Base-by-base conservation (phyloP, 2,797 vertebrate species). In the Diceros bicornis region DNA sequence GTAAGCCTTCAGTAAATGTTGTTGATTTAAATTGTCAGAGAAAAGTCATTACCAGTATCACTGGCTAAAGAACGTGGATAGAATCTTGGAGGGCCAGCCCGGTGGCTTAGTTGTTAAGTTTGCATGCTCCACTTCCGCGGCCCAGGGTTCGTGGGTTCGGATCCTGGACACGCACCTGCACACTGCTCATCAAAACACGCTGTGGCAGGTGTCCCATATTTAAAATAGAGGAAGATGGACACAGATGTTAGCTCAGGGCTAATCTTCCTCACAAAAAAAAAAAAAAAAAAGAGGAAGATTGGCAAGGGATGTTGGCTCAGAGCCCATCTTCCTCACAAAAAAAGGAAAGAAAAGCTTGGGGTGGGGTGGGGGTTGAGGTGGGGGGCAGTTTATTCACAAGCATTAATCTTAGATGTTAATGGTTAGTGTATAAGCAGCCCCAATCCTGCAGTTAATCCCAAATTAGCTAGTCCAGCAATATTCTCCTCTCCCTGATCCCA, bases 21-120 rank as follows among this genome's bases (percentile, higher is more conserved):
- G 47, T 62, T 74, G n/a, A 96, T 83, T 68, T 93, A 94, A 78
- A 29, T 34, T 17, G 18, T 69, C 71, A 91, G 72, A 79, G 71
- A 92, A 78, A 91, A 61, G 41, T 85, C 57, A 77, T 32, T 34
- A 32, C 25, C 34, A 84, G 16, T 55, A 29, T 52, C 25, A 37
- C 29, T 79, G 77, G 64, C 64, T 72, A 68, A 85, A n/a, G 32
- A 18, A 90, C 68, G 34, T 37, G 9, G 17, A 16, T 47, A 66
- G 29, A 41, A 91, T 32, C 11, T 79, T 62, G 37, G 82, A 41
- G 41, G 41, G 41, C 41, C 41, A 41, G 41, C 41, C 41, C 4
- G 41, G 41, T 41, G 41, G 41, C 41, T 41, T 41, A 41, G 4
- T 41, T 41, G 41, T 41, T 41, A 41, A 41, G 41, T 41, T 41